These are phyloP conservation scores for Lithosia quadra DNA, from an alignment of 2,888 invertebrate genomes.

Conservation along the genomic window DNA sequence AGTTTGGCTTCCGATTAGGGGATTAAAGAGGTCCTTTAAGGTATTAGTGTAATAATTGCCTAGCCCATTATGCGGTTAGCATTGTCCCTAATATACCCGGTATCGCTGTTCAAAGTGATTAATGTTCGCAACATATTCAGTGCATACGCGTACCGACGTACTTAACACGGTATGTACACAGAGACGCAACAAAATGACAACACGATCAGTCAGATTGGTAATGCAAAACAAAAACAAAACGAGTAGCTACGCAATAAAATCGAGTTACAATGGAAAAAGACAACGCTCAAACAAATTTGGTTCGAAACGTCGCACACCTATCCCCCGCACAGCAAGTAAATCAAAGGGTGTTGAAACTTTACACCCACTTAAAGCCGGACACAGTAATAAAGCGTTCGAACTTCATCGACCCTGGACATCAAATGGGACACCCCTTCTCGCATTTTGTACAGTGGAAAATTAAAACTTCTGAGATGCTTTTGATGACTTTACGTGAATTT, in stretches of 20 bases:
- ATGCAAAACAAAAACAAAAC: slow-evolving; percentile 58
- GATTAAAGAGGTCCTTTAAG: slow-evolving; percentile 85
- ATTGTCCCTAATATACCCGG: slow-evolving; percentile 68
- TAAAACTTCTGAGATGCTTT: slow-evolving; percentile 77
- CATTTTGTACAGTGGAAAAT: slow-evolving; percentile 79
- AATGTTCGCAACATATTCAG: slow-evolving; percentile 52
- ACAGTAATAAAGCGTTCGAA: slow-evolving; percentile 87
- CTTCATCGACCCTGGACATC: slow-evolving; percentile 84
- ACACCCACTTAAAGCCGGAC: slow-evolving; percentile 87
- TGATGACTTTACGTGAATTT: slow-evolving; percentile 45
- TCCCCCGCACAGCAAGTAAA: slow-evolving; percentile 82
- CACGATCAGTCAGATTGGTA: slow-evolving; percentile 34
- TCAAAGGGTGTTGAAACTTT: slow-evolving; percentile 87
- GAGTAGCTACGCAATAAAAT: slow-evolving; percentile 58
- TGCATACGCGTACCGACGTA: slow-evolving; percentile 13
- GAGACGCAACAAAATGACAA: slow-evolving; percentile 35
- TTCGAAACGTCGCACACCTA: slow-evolving; percentile 75
- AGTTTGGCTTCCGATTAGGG: slow-evolving; percentile 86
- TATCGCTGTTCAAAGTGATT: slow-evolving; percentile 55
- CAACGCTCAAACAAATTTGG: slow-evolving; percentile 75
- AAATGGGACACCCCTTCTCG: slow-evolving; percentile 82
- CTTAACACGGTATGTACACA: slow-evolving; percentile 15
- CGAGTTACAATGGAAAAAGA: slow-evolving; percentile 65
- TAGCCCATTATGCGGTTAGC: slow-evolving; percentile 78
- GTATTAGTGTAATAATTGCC: slow-evolving; percentile 85